Percentiles rank a stretch among this genome's conserved stretches.
Conservation (phyloP, 2,797 vertebrate species). For the Apodemus agrarius region DNA sequence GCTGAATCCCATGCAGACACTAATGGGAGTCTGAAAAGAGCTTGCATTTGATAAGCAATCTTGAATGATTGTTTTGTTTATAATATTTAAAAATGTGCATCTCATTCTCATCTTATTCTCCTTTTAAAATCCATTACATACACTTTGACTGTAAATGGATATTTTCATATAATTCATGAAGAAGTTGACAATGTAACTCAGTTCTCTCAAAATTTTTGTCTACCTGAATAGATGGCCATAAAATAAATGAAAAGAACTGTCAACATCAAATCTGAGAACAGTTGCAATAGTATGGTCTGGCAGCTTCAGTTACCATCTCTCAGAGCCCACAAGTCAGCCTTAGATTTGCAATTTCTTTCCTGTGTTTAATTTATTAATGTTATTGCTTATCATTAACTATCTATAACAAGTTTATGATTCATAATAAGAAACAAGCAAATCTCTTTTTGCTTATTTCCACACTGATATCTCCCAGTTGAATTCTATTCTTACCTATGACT, state of each 20-base stretch:
- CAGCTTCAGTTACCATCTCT: slow-evolving; percentile 13
- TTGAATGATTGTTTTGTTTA: slow-evolving; percentile 29
- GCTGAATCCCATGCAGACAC: slow-evolving; percentile 79
- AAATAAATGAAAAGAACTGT: slow-evolving; percentile 42
- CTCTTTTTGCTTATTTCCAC: background rate
- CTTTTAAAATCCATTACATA: background rate
- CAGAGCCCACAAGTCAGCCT: background rate
- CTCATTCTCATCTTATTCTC: background rate
- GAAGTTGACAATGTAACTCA: background rate
- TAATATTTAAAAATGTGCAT: slow-evolving; percentile 40
- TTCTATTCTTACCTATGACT: background rate
- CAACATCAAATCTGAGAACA: background rate
- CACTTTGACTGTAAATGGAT: slow-evolving; percentile 1
- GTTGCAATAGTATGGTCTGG: background rate
- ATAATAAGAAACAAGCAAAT: background rate
- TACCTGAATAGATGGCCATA: background rate
- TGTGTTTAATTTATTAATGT: slow-evolving; percentile 61
- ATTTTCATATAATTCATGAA: slow-evolving; percentile 35
- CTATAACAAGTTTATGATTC: slow-evolving; percentile 64
- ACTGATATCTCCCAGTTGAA: slow-evolving; percentile 17
- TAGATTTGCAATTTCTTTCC: slow-evolving; percentile 1
- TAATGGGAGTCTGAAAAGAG: slow-evolving; percentile 78
- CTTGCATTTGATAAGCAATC: slow-evolving; percentile 72
- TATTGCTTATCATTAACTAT: slow-evolving; percentile 66
- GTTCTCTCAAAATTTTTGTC: background rate